A percentile compares a stretch with the other conserved stretches of the same genome.
Evolutionary conservation across 2,888 invertebrate genomes (phyloP).

Genomic region (Acronicta leporina): DNA sequence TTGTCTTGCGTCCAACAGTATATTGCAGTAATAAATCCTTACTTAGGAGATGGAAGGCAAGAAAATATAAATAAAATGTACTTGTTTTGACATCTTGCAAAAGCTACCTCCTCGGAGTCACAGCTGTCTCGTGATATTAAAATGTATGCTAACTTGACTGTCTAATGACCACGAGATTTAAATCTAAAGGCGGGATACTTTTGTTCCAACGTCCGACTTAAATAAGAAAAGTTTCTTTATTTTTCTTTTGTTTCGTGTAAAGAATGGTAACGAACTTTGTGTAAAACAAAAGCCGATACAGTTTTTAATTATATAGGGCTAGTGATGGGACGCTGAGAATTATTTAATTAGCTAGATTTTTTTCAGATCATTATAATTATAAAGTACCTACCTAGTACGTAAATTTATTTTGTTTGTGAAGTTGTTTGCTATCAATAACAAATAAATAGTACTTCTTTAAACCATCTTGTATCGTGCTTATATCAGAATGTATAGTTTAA

Average conservation of each 20-base stretch:
- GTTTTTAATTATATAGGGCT: conserved; percentile 39
- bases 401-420: too few species aligned
- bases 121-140: conserved; percentile 80
- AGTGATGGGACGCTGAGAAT: conserved; percentile 7
- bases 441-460: too few species aligned
- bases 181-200: conserved; percentile 73
- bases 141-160: conserved; percentile 80
- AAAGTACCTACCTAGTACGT: too few species aligned
- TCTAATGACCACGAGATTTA: conserved; percentile 81
- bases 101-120: conserved; percentile 64
- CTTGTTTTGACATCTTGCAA: conserved; percentile 75
- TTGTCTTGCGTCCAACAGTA: conserved; percentile 62
- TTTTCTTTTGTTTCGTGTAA: conserved; percentile 61
- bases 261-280: conserved; percentile 51
- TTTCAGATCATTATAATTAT: too few species aligned
- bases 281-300: conserved; percentile 41
- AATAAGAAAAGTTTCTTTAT: conserved; percentile 77
- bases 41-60: conserved; percentile 63
- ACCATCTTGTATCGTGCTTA: too few species aligned
- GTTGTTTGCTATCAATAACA: too few species aligned
- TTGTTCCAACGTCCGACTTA: conserved; percentile 67
- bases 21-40: conserved; percentile 80
- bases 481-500: too few species aligned
- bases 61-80: conserved; percentile 76
- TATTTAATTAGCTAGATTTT: neutral